Percentiles rank a stretch among this genome's conserved stretches.
Conservation (phyloP, 2,113 vertebrate genomes). For the Aptenodytes patagonicus region DNA sequence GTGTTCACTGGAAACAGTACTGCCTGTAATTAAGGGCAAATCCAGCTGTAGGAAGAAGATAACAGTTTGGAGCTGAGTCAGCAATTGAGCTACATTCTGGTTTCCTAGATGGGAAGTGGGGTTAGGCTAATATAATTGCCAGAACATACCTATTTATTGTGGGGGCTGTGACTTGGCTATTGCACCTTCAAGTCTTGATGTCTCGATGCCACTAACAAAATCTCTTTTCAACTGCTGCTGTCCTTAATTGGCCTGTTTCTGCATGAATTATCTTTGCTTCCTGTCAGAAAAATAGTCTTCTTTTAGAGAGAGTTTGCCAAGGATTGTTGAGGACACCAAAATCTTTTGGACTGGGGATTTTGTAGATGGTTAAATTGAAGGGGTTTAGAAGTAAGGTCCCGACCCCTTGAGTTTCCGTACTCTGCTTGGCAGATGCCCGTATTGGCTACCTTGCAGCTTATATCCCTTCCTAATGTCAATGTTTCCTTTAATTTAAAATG, state of each 20-base stretch:
- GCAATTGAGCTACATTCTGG: neutral
- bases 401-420: neutral
- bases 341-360: neutral
- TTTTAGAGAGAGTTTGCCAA: conserved; percentile 48
- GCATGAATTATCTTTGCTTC: conserved; percentile 52
- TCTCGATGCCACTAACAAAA: neutral
- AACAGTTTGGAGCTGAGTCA: conserved; percentile 51
- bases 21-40: neutral
- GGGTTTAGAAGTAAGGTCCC: conserved; percentile 12
- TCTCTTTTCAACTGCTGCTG: conserved; percentile 14
- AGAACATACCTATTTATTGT: neutral
- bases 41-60: neutral
- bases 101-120: neutral
- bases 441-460: conserved; percentile 26
- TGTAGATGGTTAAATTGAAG: neutral
- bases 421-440: conserved; percentile 40
- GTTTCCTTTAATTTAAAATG: conserved; percentile 44
- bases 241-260: conserved; percentile 59
- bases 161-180: neutral
- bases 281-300: conserved; percentile 64
- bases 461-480: neutral
- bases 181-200: neutral
- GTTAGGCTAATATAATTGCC: neutral
- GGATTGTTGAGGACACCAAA: neutral
- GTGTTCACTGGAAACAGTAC: neutral